Percentiles rank a stretch among this genome's conserved stretches.
Evolutionary conservation across 2,113 vertebrate species (phyloP).

Genomic region (Pristiophorus japonicus): DNA sequence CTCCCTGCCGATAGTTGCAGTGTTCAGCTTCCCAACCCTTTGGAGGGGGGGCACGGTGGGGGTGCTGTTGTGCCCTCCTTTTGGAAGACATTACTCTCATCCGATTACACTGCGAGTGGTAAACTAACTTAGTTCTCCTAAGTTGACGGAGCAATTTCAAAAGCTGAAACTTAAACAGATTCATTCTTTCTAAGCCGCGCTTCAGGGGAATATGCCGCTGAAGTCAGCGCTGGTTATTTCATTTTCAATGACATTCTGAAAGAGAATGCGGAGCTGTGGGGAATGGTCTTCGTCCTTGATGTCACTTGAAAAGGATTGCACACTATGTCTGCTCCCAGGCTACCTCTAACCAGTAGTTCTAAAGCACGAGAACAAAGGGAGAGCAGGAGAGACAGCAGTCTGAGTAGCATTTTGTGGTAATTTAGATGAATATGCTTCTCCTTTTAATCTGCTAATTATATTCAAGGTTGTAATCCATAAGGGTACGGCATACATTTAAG

Average conservation of each 20-base stretch:
- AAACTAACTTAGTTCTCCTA: neutral
- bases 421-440: constrained; percentile 1
- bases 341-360: constrained; percentile 6
- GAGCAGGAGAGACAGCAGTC: constrained; percentile 17
- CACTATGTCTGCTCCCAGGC: constrained; percentile 27
- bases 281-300: neutral
- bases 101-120: neutral
- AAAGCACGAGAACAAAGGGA: constrained; percentile 12
- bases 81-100: neutral
- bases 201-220: neutral
- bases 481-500: neutral
- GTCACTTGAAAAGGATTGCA: constrained; percentile 16
- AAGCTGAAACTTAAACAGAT: neutral
- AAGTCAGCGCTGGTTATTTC: neutral
- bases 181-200: neutral
- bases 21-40: neutral
- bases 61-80: neutral
- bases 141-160: neutral
- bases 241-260: constrained; percentile 22
- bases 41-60: too few relatives aligned
- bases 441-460: constrained; percentile 34
- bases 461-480: constrained; percentile 19
- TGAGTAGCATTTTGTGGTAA: constrained; percentile 16
- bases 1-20: neutral
- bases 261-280: neutral